These are phyloP conservation scores for Ormyrus pomaceus DNA, from an alignment of 2,888 invertebrate species.

Conservation along the genomic window DNA sequence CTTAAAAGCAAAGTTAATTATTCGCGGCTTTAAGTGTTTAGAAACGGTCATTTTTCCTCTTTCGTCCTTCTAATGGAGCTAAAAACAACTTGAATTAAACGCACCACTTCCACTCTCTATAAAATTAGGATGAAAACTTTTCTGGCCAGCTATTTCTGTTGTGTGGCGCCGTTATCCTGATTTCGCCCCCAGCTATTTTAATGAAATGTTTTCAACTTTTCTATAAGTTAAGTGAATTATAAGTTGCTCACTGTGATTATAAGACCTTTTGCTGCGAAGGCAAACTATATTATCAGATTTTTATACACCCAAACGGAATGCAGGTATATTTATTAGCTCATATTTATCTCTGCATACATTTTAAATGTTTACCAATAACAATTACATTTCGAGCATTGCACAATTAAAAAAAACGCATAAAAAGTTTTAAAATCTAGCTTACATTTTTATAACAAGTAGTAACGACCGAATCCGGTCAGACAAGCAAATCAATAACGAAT, in stretches of 20 bases:
- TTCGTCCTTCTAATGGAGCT: too few relatives aligned
- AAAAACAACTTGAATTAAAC: constrained; percentile 7
- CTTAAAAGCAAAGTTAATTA: too few relatives aligned
- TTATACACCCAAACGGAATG: constrained; percentile 9
- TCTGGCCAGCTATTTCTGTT: constrained; percentile 26
- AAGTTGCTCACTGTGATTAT: constrained; percentile 35
- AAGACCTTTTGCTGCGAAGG: constrained; percentile 7
- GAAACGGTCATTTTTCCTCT: too few relatives aligned
- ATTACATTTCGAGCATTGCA: too few relatives aligned
- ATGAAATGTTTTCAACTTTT: constrained; percentile 41
- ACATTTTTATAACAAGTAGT: too few relatives aligned
- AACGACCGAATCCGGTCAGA: too few relatives aligned
- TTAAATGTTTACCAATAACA: too few relatives aligned
- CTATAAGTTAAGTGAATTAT: constrained; percentile 18
- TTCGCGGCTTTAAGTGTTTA: too few relatives aligned
- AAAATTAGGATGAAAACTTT: constrained; percentile 33
- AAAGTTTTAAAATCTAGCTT: too few relatives aligned
- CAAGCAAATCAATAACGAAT: too few relatives aligned
- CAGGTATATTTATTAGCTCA: background rate
- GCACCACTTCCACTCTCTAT: background rate
- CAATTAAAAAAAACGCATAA: too few relatives aligned
- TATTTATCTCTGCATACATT: too few relatives aligned
- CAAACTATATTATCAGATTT: constrained; percentile 40
- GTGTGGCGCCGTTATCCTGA: constrained; percentile 7
- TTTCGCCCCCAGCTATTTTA: constrained; percentile 32